Conservation (phyloP, 2,888 invertebrate genomes). For the Kuschelorhynchus macadamiae region DNA sequence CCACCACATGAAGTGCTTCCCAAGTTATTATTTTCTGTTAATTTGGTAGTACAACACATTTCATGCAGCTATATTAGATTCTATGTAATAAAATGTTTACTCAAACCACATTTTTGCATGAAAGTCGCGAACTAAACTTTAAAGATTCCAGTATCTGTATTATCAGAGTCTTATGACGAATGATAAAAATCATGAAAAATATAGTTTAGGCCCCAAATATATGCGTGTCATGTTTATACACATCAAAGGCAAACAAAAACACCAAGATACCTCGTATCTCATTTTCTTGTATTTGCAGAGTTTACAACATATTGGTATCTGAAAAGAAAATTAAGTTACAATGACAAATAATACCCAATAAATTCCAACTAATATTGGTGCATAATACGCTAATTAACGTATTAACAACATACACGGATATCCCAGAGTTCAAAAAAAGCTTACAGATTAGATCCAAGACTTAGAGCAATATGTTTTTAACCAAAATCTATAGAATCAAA, state of each 20-base stretch:
- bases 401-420: too few species aligned
- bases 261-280: slow-evolving; percentile 55
- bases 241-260: slow-evolving; percentile 26
- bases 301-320: slow-evolving; percentile 58
- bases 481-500: too few species aligned
- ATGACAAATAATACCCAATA: neutral
- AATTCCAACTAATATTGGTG: neutral
- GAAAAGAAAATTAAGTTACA: slow-evolving; percentile 35
- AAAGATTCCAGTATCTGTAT: neutral
- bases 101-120: slow-evolving; percentile 46
- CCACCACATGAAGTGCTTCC: too few species aligned
- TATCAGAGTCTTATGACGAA: too few species aligned
- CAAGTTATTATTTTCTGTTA: too few species aligned
- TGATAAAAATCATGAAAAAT: slow-evolving; percentile 38
- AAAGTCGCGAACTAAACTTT: slow-evolving; percentile 7
- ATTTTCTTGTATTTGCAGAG: slow-evolving; percentile 58
- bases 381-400: too few species aligned
- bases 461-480: too few species aligned
- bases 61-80: slow-evolving; percentile 47
- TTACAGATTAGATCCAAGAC: too few species aligned
- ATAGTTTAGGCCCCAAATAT: slow-evolving; percentile 27
- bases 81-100: slow-evolving; percentile 14
- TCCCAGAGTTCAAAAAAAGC: too few species aligned
- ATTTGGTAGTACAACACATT: slow-evolving; percentile 33
- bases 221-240: too few species aligned